A percentile compares a stretch with the other conserved stretches of the same genome.
Conservation (phyloP, 1,140 invertebrate genomes). For the Euura saliciscinereae region DNA sequence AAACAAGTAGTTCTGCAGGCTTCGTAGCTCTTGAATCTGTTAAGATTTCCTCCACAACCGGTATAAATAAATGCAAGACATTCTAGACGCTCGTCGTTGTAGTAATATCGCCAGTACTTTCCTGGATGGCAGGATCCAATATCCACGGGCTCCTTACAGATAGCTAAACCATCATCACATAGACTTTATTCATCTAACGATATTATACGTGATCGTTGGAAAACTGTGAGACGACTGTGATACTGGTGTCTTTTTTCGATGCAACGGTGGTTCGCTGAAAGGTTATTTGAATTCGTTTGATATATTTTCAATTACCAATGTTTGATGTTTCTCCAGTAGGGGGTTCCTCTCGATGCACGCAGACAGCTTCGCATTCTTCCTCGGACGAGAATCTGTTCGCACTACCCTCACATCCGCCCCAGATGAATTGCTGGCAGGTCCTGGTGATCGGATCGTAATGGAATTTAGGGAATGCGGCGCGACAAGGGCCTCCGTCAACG, state of each 20-base stretch:
- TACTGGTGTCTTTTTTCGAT: too few relatives aligned
- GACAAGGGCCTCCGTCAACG: constrained; percentile 73
- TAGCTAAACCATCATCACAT: constrained; percentile 54
- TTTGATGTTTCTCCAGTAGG: constrained; percentile 52
- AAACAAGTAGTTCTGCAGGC: constrained; percentile 68
- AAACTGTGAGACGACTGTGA: not conserved
- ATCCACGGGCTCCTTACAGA: constrained; percentile 70
- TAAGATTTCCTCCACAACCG: constrained; percentile 80
- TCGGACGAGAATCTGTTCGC: constrained; percentile 79
- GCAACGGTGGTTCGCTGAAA: not conserved
- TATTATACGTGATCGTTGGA: not conserved
- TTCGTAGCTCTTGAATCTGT: constrained; percentile 78
- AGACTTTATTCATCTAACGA: not conserved
- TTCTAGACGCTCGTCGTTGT: constrained; percentile 72
- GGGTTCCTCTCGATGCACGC: constrained; percentile 61
- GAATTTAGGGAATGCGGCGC: constrained; percentile 66
- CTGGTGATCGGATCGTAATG: constrained; percentile 68
- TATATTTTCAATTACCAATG: constrained; percentile 34
- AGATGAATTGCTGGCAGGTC: constrained; percentile 75
- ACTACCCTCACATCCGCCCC: constrained; percentile 86
- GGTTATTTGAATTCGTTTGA: not conserved
- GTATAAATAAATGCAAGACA: constrained; percentile 81
- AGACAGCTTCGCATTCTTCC: constrained; percentile 73
- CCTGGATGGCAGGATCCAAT: constrained; percentile 73
- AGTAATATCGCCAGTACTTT: constrained; percentile 78